Evolutionary conservation across 30 jellyfish, hydroid and myxozoan genomes (phyloP), one percentile per base, ranked within the genome.

Genomic region (Hydractinia symbiolongicarpus): DNA sequence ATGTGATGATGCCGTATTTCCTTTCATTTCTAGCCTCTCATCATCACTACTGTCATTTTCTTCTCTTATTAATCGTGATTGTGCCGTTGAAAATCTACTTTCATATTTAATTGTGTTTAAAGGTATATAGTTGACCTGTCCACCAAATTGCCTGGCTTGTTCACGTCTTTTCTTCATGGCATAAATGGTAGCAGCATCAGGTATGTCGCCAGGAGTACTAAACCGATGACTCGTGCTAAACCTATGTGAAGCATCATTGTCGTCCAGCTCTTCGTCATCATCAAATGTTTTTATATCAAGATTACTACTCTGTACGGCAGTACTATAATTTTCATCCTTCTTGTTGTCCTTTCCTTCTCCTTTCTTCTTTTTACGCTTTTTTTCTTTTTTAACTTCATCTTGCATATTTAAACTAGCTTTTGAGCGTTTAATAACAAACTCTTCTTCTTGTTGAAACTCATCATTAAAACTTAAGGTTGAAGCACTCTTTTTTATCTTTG

Each of bases 161-260:
- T 94, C 99, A 50, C 99, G 85, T 73, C 81, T 83, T 89, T 94
- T 94, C 57, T 94, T 94, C 93, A 88, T 79, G 51, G 97, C 99
- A 94, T 85, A 94, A 16, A 94, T 89, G 21, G 96, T 94, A 15
- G 99, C 97, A 4, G 99, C 99, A 84, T 94, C 99, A 5, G 99
- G 99, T 70, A 94, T 94, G 15, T 77, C 52, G 17, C 97, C 99
- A 66, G 96, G 54, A 21, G 83, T 51, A 49, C 21, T 9, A 44
- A 66, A 54, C 58, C 57, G 53, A 60, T 49, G 82, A 30, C 72
- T 14, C 11, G 55, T 53, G 66, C 87, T 85, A 54, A 88, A 89
- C 73, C 81, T 88, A n/a, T 4, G 19, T 64, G 74, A 1, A 49
- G 66, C 77, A 53, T 83, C 81, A 19, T 78, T 19, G 50, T 73